Conservation (phyloP, 1,140 invertebrate genomes). For the Dufourea novaeangliae region DNA sequence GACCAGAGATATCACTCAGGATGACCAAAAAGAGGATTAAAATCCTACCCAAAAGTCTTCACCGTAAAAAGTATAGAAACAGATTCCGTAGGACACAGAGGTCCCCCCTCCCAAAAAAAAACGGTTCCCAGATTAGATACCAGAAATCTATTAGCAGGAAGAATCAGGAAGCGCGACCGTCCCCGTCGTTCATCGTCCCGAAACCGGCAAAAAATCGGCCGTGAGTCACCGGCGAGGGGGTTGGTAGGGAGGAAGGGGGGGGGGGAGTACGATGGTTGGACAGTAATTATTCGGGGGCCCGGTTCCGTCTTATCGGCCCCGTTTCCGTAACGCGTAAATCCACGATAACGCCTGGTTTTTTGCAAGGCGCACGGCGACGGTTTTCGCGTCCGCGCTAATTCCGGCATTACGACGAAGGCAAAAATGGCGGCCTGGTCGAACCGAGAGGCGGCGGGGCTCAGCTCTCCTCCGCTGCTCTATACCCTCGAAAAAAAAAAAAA, state of each 20-base stretch:
- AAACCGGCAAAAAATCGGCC: constrained; percentile 19
- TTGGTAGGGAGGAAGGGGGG: too few relatives aligned
- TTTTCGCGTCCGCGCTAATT: constrained; percentile 77
- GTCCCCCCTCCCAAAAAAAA: too few relatives aligned
- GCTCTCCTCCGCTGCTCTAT: constrained; percentile 4
- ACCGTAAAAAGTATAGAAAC: too few relatives aligned
- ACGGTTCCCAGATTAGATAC: too few relatives aligned
- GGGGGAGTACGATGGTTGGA: too few relatives aligned
- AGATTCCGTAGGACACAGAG: too few relatives aligned
- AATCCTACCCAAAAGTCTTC: too few relatives aligned
- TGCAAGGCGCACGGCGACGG: too few relatives aligned
- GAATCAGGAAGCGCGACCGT: too few relatives aligned
- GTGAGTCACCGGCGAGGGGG: constrained; percentile 9
- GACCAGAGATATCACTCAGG: too few relatives aligned
- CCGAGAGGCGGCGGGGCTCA: neutral
- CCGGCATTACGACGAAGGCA: constrained; percentile 67
- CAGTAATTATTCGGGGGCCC: constrained; percentile 35
- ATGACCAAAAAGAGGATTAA: too few relatives aligned
- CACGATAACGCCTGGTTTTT: constrained; percentile 54
- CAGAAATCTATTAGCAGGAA: neutral
- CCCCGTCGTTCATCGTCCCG: neutral
- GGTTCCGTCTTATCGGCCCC: constrained; percentile 39
- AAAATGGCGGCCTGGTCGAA: constrained; percentile 71
- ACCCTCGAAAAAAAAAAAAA: constrained; percentile 60
- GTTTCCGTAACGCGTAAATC: constrained; percentile 57